phyloP scores from a whole-genome alignment of 92 coral and sea anemone genomes.

The Metridium senile region DNA sequence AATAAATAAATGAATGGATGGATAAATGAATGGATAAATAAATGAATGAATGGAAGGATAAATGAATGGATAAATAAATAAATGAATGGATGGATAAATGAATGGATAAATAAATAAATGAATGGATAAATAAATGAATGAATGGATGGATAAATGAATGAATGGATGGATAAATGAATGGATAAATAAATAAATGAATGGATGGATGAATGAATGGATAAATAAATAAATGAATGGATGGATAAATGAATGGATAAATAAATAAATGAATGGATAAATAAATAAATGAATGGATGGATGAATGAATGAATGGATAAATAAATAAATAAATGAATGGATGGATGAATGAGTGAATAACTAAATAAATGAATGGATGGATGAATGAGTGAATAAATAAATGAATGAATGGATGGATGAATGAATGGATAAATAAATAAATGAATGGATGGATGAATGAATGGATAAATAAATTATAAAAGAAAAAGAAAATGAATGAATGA shows the following conservation, averaged over 20 bases:
- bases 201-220: not conserved
- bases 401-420: too few relatives aligned
- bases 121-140: too few relatives aligned
- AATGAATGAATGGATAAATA: not conserved
- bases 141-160: too few relatives aligned
- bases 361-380: constrained; percentile 5
- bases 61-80: not conserved
- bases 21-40: too few relatives aligned
- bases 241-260: too few relatives aligned
- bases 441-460: not conserved
- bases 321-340: too few relatives aligned
- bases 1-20: not conserved
- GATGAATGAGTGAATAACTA: not conserved
- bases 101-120: not conserved
- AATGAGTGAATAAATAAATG: too few relatives aligned
- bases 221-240: constrained; percentile 3
- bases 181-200: not conserved
- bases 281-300: not conserved
- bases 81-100: not conserved
- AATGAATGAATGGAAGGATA: too few relatives aligned
- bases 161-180: not conserved
- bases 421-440: not conserved
- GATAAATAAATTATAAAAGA: too few relatives aligned
- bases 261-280: too few relatives aligned
- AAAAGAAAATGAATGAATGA: not conserved